phyloP scores from a whole-genome alignment of 2,888 invertebrate species.

The Drosophila mettleri region DNA sequence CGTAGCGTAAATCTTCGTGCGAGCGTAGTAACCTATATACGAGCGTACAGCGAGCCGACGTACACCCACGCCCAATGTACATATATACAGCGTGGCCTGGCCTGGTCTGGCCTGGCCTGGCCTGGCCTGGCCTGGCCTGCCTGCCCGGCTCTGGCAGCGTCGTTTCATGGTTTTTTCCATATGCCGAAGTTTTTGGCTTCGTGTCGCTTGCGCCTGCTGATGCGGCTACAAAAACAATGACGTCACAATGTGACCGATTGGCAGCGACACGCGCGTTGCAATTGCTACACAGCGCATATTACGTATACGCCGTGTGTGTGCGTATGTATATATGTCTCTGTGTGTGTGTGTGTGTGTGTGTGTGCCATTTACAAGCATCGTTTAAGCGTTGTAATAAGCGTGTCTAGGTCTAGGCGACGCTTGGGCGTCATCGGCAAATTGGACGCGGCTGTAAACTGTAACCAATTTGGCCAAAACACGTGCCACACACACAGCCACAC shows the following conservation, averaged over 20 bases:
- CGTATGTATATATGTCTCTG: not conserved
- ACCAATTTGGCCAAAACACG: conserved; percentile 61
- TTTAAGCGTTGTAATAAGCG: conserved; percentile 50
- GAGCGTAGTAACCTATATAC: conserved; percentile 78
- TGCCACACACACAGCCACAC: conserved; percentile 21
- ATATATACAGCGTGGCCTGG: too few relatives aligned
- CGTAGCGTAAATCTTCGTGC: conserved; percentile 76
- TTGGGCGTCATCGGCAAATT: conserved; percentile 63
- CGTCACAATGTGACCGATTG: conserved; percentile 61
- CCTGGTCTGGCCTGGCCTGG: too few relatives aligned
- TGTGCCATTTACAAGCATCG: conserved; percentile 14
- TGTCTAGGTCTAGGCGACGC: conserved; percentile 55
- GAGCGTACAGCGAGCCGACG: conserved; percentile 25
- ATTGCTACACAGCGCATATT: conserved; percentile 26
- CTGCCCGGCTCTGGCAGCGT: conserved; percentile 1
- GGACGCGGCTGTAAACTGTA: conserved; percentile 59
- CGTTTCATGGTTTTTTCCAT: conserved; percentile 44
- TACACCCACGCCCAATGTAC: conserved; percentile 42
- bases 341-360: not conserved
- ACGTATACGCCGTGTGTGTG: conserved; percentile 67
- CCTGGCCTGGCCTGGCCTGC: too few relatives aligned
- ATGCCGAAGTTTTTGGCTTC: conserved; percentile 16
- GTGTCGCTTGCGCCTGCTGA: conserved; percentile 20
- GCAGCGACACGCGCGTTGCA: conserved; percentile 57
- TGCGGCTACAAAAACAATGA: conserved; percentile 65